Conservation (phyloP, 1,140 invertebrate species). For the Neodiprion pinetum region DNA sequence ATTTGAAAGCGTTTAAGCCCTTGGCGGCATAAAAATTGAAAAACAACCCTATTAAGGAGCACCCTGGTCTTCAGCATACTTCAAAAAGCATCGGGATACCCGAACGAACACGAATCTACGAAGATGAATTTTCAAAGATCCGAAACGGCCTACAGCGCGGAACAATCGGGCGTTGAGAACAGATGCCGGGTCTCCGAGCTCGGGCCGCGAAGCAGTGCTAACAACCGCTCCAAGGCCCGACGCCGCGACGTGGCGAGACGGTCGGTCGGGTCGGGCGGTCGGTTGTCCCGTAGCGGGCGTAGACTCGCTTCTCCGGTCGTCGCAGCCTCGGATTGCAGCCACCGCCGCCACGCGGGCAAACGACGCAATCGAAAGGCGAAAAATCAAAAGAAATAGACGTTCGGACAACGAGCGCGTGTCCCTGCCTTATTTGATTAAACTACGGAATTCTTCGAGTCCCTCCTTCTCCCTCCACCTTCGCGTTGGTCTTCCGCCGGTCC, state of each 20-base stretch:
- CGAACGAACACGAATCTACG: too few relatives aligned
- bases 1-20: too few relatives aligned
- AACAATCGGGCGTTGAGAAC: background rate
- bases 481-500: too few relatives aligned
- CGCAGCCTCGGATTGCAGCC: background rate
- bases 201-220: background rate
- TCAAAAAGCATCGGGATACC: too few relatives aligned
- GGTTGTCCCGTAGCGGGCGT: background rate
- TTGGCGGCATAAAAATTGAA: too few relatives aligned
- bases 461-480: background rate
- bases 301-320: background rate
- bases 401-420: background rate
- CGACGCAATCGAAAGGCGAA: background rate
- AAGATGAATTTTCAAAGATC: too few relatives aligned
- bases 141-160: background rate
- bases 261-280: too few relatives aligned
- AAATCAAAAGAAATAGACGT: background rate
- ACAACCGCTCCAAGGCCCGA: conserved; percentile 1
- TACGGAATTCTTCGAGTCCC: background rate
- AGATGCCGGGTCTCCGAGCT: background rate
- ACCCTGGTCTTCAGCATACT: too few relatives aligned
- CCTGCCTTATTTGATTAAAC: conserved; percentile 1
- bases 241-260: background rate
- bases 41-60: too few relatives aligned
- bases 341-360: background rate